These are phyloP conservation scores for Scortum barcoo DNA, from an alignment of 2,113 vertebrate species.

Conservation along the genomic window DNA sequence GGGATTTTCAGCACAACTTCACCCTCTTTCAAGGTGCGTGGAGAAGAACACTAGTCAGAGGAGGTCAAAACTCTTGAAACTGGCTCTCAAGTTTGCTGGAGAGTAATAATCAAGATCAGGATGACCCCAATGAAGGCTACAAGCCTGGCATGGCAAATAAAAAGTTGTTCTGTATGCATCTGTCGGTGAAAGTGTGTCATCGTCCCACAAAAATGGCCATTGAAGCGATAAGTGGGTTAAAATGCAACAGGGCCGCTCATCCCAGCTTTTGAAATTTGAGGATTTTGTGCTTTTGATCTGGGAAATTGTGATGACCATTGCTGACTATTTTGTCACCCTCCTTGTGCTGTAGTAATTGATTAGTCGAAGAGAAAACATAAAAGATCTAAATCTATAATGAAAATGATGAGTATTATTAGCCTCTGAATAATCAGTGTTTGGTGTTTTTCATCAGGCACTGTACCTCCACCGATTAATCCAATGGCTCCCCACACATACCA, in stretches of 20 bases:
- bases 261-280: neutral
- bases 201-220: neutral
- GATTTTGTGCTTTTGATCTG: neutral
- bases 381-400: neutral
- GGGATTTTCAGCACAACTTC: too few species aligned
- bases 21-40: too few species aligned
- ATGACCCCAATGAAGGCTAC: too few species aligned
- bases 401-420: neutral
- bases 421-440: neutral
- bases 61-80: too few species aligned
- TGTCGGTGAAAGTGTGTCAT: neutral
- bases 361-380: neutral
- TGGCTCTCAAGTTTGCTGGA: too few species aligned
- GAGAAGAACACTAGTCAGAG: too few species aligned
- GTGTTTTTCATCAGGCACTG: conserved; percentile 76
- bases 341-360: neutral
- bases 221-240: neutral
- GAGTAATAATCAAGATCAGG: too few species aligned
- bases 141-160: too few species aligned
- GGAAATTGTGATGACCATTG: neutral
- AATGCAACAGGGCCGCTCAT: neutral
- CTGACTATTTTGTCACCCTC: neutral
- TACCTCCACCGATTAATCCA: conserved; percentile 83
- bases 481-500: conserved; percentile 85
- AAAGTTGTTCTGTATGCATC: too few species aligned